A percentile compares a stretch with the other conserved stretches of the same genome.
These are phyloP conservation scores for Hypothenemus hampei DNA, from an alignment of 1,140 invertebrate genomes.

Conservation along the genomic window DNA sequence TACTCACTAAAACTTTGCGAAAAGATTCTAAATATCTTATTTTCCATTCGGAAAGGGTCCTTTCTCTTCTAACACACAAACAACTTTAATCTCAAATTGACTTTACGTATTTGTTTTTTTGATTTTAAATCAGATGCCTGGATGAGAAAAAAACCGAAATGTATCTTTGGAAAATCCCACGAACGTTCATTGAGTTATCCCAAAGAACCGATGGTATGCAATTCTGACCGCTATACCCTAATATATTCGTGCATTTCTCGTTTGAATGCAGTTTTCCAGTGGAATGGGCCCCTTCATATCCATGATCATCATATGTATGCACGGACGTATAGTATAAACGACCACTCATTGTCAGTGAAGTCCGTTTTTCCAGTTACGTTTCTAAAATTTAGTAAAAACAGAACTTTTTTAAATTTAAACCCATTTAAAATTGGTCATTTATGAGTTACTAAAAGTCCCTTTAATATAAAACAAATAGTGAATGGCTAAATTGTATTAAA, in stretches of 20 bases:
- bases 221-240: conserved; percentile 7
- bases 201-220: background rate
- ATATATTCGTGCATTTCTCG: conserved; percentile 16
- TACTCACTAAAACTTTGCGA: conserved; percentile 10
- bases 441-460: too few relatives aligned
- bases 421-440: too few relatives aligned
- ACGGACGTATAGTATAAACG: too few relatives aligned
- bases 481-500: too few relatives aligned
- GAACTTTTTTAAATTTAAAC: too few relatives aligned
- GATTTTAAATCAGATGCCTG: background rate
- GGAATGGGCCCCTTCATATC: conserved; percentile 20
- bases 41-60: background rate
- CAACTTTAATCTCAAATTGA: background rate
- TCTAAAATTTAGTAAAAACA: too few relatives aligned
- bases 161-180: background rate
- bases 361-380: too few relatives aligned
- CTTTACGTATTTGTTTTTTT: background rate
- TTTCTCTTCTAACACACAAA: background rate
- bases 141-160: background rate
- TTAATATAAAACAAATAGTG: too few relatives aligned
- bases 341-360: too few relatives aligned
- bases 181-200: conserved; percentile 2
- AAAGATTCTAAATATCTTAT: conserved; percentile 32
- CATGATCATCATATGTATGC: too few relatives aligned
- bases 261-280: conserved; percentile 9